Percentiles rank a stretch among this genome's conserved stretches.
Evolutionary conservation across 2,797 vertebrate species (phyloP).

Genomic region (Halcyon chelicuti): DNA sequence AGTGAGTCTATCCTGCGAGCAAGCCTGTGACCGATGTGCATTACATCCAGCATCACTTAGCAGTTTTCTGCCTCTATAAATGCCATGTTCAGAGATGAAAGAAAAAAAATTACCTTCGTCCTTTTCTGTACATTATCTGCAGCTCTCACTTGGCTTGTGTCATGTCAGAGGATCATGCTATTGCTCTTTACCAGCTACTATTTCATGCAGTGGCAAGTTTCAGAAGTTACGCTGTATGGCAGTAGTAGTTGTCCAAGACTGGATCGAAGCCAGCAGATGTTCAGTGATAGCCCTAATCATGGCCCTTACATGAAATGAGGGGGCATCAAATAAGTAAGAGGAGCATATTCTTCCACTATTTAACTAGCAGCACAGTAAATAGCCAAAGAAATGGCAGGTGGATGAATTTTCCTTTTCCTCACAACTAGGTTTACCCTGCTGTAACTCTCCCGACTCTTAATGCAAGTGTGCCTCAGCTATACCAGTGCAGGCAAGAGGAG

Average conservation of each 20-base stretch:
- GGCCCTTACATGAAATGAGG: background rate
- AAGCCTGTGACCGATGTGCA: background rate
- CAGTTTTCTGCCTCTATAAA: background rate
- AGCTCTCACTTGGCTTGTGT: background rate
- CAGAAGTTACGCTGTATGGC: background rate
- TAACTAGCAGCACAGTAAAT: background rate
- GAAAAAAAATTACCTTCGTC: background rate
- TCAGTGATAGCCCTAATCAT: background rate
- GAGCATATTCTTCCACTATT: background rate
- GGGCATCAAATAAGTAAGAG: background rate
- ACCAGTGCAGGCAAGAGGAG: background rate
- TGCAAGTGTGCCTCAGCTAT: background rate
- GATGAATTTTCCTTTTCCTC: background rate
- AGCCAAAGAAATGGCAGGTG: background rate
- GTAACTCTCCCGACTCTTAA: background rate
- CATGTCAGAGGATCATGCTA: background rate
- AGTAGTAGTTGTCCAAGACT: background rate
- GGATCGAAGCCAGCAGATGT: background rate
- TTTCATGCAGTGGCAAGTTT: background rate
- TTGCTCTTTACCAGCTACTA: background rate
- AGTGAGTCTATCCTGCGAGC: background rate
- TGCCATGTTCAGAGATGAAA: background rate
- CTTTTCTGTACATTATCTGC: background rate
- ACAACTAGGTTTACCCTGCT: background rate
- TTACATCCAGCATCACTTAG: background rate